Percentiles rank a stretch among this genome's conserved stretches.
Evolutionary conservation across 2,888 invertebrate species (phyloP).

Genomic region (Hydropsyche betteni): DNA sequence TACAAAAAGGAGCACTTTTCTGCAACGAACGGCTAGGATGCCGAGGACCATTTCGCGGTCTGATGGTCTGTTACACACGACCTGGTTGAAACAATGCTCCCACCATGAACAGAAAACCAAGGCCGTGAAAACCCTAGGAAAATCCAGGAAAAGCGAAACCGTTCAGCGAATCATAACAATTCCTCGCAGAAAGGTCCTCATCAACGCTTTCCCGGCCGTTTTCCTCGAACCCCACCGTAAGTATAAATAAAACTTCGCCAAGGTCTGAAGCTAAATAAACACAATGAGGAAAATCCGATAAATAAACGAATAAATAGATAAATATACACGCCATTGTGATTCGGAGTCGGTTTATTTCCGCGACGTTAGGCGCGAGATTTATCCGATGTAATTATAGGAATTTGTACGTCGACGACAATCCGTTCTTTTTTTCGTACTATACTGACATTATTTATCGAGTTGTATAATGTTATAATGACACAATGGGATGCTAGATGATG

Average conservation of each 20-base stretch:
- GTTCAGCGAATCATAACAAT: no score
- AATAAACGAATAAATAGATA: background rate
- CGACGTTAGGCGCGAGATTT: conserved; percentile 2
- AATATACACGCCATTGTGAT: background rate
- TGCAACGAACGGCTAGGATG: conserved; percentile 33
- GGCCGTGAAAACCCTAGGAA: no score
- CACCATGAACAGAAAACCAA: background rate
- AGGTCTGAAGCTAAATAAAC: background rate
- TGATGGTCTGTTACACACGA: conserved; percentile 45
- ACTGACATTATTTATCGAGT: conserved; percentile 11
- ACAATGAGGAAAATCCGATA: background rate
- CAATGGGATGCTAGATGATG: conserved; percentile 22
- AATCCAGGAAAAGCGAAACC: no score
- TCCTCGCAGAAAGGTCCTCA: background rate
- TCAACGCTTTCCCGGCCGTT: background rate
- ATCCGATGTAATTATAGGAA: conserved; percentile 13
- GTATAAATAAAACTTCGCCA: no score
- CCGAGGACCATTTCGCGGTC: conserved; percentile 49
- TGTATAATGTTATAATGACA: background rate
- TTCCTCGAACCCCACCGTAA: no score
- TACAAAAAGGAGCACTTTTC: conserved; percentile 1
- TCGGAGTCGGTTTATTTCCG: background rate
- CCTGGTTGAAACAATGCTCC: conserved; percentile 45
- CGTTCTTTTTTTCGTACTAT: background rate
- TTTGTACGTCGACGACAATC: conserved; percentile 12